phyloP scores from a whole-genome alignment of 2,888 invertebrate genomes.

The Pimpla rufipes region DNA sequence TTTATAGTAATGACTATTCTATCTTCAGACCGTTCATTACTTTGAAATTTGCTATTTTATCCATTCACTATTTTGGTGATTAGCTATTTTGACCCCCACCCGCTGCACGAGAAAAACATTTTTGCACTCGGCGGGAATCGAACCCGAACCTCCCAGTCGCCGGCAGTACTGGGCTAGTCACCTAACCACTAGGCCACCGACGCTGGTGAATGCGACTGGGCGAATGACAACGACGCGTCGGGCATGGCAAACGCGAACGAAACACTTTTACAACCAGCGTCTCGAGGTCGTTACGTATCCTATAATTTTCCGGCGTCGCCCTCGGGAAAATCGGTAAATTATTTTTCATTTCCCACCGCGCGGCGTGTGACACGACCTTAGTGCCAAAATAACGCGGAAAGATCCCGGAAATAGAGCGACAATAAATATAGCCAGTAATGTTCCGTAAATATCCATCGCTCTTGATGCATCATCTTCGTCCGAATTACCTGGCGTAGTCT shows the following conservation, averaged over 20 bases:
- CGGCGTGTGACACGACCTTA: too few species aligned
- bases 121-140: too few species aligned
- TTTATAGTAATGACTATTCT: too few species aligned
- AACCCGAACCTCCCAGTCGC: too few species aligned
- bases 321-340: background rate
- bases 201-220: background rate
- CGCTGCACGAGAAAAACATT: too few species aligned
- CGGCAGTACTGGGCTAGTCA: too few species aligned
- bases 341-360: too few species aligned
- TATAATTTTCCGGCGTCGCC: background rate
- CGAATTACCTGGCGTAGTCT: background rate
- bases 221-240: conserved; percentile 24
- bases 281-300: background rate
- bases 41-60: too few species aligned
- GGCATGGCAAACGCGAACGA: background rate
- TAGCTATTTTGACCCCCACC: too few species aligned
- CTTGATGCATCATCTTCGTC: background rate
- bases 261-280: background rate
- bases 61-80: too few species aligned
- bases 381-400: background rate
- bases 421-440: background rate
- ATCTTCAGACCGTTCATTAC: too few species aligned
- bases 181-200: too few species aligned
- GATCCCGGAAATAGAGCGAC: background rate
- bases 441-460: background rate